Evolutionary conservation across 92 coral and sea anemone species (phyloP).

Genomic region (Bergia puertoricense): DNA sequence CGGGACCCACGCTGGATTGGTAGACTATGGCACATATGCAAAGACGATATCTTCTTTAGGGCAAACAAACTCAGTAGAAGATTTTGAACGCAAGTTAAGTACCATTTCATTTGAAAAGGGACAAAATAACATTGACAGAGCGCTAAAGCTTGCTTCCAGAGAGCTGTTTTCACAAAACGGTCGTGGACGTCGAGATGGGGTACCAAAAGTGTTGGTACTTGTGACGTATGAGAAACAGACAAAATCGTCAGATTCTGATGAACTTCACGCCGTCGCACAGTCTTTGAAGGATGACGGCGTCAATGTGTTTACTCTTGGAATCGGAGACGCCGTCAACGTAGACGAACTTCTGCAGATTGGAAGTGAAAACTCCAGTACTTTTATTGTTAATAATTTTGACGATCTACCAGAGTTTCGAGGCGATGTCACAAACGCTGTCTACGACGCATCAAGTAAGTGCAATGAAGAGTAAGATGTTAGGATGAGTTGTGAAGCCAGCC

Average conservation of each 20-base stretch:
- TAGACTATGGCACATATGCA: constrained; percentile 32
- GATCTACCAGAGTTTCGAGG: constrained; percentile 9
- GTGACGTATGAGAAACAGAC: constrained; percentile 32
- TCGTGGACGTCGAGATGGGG: constrained; percentile 23
- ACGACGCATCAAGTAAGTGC: constrained; percentile 29
- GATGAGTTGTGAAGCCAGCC: too few relatives aligned
- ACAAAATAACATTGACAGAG: constrained; percentile 35
- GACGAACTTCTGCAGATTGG: constrained; percentile 24
- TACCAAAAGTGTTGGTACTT: constrained; percentile 23
- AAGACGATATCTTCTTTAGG: constrained; percentile 17
- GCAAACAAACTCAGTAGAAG: constrained; percentile 11
- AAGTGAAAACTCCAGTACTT: neutral
- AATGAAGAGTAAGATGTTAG: neutral
- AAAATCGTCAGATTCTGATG: neutral
- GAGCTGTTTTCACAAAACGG: neutral
- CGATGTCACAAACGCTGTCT: constrained; percentile 22
- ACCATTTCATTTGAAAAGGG: constrained; percentile 27
- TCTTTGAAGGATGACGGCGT: constrained; percentile 7
- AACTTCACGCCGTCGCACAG: neutral
- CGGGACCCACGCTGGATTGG: constrained; percentile 18
- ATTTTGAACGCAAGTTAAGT: constrained; percentile 22
- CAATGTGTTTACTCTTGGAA: constrained; percentile 2
- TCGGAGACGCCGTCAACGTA: constrained; percentile 12
- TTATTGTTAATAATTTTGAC: constrained; percentile 10
- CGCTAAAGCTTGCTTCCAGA: constrained; percentile 10